Percentiles rank a stretch among this genome's conserved stretches.
Conservation (phyloP, 2,888 invertebrate genomes). For the Zaprionus bogoriensis region DNA sequence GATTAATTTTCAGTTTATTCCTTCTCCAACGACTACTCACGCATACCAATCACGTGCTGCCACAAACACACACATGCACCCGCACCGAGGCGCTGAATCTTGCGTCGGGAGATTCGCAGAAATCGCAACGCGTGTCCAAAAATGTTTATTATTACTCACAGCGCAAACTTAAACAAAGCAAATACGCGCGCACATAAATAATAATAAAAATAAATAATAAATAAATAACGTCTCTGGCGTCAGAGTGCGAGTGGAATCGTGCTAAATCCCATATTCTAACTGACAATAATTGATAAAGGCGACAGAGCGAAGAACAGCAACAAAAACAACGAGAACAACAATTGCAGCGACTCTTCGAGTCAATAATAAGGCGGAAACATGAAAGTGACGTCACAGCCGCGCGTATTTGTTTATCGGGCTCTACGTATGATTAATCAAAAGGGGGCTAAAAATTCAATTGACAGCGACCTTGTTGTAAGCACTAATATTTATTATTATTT, state of each 20-base stretch:
- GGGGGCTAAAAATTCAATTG: not conserved
- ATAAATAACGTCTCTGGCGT: conserved; percentile 40
- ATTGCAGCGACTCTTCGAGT: too few relatives aligned
- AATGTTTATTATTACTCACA: conserved; percentile 54
- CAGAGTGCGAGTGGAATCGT: conserved; percentile 17
- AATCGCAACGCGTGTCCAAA: conserved; percentile 34
- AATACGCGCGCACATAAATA: too few relatives aligned
- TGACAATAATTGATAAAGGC: conserved; percentile 55
- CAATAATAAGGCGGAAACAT: conserved; percentile 44
- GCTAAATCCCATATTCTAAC: conserved; percentile 26
- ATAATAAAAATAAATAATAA: conserved; percentile 15
- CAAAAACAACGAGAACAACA: too few relatives aligned
- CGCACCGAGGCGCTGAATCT: not conserved
- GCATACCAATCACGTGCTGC: conserved; percentile 20
- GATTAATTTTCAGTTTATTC: too few relatives aligned
- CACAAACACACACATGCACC: not conserved
- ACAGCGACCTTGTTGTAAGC: conserved; percentile 9
- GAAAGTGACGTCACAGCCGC: conserved; percentile 57
- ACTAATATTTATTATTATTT: not conserved
- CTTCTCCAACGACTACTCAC: too few relatives aligned
- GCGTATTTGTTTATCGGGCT: conserved; percentile 38
- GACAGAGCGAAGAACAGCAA: too few relatives aligned
- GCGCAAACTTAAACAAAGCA: conserved; percentile 12
- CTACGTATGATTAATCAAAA: conserved; percentile 38
- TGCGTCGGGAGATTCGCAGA: conserved; percentile 15